Conservation (phyloP, 2,888 invertebrate species). For the Diaperis boleti region DNA sequence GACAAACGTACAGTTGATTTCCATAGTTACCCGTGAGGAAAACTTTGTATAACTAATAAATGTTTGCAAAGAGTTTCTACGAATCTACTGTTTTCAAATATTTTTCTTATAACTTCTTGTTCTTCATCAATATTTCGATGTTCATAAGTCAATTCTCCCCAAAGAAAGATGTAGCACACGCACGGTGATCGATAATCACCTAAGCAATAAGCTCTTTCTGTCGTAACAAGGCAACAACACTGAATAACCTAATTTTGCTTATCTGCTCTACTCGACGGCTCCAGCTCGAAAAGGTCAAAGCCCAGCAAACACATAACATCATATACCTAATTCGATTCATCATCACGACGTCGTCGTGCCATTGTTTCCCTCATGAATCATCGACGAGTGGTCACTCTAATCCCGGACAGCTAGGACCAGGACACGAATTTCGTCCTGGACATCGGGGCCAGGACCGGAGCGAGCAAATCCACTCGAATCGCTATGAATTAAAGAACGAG, state of each 20-base stretch:
- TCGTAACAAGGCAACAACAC: slow-evolving; percentile 34
- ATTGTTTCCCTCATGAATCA: slow-evolving; percentile 50
- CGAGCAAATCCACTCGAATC: too few relatives aligned
- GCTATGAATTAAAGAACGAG: too few relatives aligned
- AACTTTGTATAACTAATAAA: too few relatives aligned
- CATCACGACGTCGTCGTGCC: slow-evolving; percentile 31
- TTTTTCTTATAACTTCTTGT: too few relatives aligned
- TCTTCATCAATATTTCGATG: too few relatives aligned
- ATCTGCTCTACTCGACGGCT: slow-evolving; percentile 26
- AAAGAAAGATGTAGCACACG: slow-evolving; percentile 6
- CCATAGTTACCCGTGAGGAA: too few relatives aligned
- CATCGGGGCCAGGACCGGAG: too few relatives aligned
- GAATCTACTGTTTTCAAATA: too few relatives aligned
- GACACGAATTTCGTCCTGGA: slow-evolving; percentile 50
- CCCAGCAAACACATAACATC: slow-evolving; percentile 31
- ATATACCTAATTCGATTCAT: slow-evolving; percentile 36
- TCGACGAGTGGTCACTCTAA: slow-evolving; percentile 51
- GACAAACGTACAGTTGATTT: too few relatives aligned
- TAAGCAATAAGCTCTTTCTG: slow-evolving; percentile 18
- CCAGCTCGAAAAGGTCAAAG: slow-evolving; percentile 34
- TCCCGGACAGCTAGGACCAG: slow-evolving; percentile 52
- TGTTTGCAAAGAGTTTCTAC: too few relatives aligned
- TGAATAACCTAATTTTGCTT: slow-evolving; percentile 30
- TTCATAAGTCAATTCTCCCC: too few relatives aligned
- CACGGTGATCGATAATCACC: slow-evolving; percentile 8